A percentile compares a stretch with the other conserved stretches of the same genome.
Conservation (phyloP, 1,140 invertebrate genomes). For the Zophobas morio region DNA sequence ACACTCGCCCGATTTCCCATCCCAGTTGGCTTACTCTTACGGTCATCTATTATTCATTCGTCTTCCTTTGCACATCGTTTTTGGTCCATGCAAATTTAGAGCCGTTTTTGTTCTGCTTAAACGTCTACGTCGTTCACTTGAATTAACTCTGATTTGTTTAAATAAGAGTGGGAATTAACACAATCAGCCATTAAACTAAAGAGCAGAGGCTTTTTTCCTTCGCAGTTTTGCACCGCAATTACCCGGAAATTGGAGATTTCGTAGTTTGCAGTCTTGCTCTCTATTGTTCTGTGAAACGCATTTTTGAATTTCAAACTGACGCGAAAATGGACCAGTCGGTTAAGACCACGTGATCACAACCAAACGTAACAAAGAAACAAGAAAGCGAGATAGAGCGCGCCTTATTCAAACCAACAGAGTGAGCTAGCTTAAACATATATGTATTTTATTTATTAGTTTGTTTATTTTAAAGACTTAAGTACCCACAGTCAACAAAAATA, state of each 20-base stretch:
- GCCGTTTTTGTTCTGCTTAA: conserved; percentile 31
- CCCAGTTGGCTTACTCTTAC: conserved; percentile 13
- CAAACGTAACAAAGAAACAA: no score
- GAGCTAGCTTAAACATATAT: no score
- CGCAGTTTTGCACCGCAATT: neutral
- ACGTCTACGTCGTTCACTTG: conserved; percentile 7
- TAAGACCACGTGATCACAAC: no score
- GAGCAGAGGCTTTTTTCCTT: neutral
- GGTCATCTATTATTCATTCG: conserved; percentile 47
- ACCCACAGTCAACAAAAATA: no score
- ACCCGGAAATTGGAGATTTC: neutral
- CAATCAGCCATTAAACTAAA: conserved; percentile 12
- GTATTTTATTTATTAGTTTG: no score
- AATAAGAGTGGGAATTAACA: conserved; percentile 26
- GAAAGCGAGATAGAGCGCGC: no score
- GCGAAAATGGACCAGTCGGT: no score
- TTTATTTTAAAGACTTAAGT: no score
- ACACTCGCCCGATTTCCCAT: conserved; percentile 30
- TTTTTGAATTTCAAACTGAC: no score
- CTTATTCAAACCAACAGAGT: no score
- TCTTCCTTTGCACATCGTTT: conserved; percentile 43
- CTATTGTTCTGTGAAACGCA: no score
- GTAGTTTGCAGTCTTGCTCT: no score
- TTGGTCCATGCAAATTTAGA: conserved; percentile 27
- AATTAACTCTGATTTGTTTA: conserved; percentile 38